A percentile compares a stretch with the other conserved stretches of the same genome.
phyloP scores from a whole-genome alignment of 2,888 invertebrate genomes.

The Plagodis dolabraria region DNA sequence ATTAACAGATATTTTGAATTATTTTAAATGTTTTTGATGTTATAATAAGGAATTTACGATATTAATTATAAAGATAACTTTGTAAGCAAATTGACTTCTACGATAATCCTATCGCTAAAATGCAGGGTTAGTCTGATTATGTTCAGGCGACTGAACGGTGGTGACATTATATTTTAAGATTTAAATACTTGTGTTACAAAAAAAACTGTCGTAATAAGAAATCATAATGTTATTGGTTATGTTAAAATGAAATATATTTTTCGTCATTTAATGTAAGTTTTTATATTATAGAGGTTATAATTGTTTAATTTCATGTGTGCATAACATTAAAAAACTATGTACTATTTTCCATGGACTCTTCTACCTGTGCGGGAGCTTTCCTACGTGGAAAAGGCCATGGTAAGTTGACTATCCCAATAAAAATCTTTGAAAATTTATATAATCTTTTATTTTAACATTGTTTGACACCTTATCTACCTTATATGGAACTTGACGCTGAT shows the following conservation, averaged over 20 bases:
- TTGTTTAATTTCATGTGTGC: constrained; percentile 35
- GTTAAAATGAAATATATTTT: constrained; percentile 37
- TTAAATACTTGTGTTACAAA: constrained; percentile 20
- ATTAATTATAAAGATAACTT: constrained; percentile 19
- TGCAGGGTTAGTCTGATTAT: constrained; percentile 14
- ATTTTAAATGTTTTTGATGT: constrained; percentile 31
- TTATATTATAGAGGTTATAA: constrained; percentile 32
- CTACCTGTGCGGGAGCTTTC: constrained; percentile 73
- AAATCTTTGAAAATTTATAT: constrained; percentile 52
- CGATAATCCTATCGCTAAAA: constrained; percentile 6
- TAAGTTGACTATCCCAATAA: constrained; percentile 76
- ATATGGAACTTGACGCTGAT: too few species aligned
- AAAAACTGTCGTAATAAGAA: constrained; percentile 12
- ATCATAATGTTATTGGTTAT: constrained; percentile 35
- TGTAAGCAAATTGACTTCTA: constrained; percentile 29
- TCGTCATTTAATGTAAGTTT: constrained; percentile 36
- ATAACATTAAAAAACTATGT: constrained; percentile 47
- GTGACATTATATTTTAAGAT: constrained; percentile 28
- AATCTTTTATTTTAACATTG: constrained; percentile 38
- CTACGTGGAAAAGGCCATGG: constrained; percentile 80
- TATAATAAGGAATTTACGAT: constrained; percentile 31
- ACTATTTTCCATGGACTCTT: constrained; percentile 82
- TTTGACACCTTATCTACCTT: neutral
- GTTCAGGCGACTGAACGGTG: constrained; percentile 9
- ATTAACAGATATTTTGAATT: constrained; percentile 28